Conservation (phyloP, 2,888 invertebrate species). For the Allacma fusca region DNA sequence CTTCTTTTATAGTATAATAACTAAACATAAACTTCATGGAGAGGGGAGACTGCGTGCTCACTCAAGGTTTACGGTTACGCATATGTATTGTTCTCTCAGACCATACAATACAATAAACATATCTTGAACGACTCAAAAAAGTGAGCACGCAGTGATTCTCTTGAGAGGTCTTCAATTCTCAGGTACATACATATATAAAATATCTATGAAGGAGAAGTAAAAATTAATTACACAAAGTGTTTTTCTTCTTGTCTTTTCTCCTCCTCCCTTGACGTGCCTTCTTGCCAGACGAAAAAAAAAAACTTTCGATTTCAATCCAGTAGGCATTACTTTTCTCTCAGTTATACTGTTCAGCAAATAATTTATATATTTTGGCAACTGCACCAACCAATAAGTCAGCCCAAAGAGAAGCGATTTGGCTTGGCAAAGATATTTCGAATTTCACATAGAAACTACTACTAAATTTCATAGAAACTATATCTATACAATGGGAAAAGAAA, state of each 20-base stretch:
- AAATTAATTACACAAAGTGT: conserved; percentile 28
- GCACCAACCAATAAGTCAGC: too few relatives aligned
- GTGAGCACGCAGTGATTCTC: neutral
- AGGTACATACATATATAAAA: too few relatives aligned
- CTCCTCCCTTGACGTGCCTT: too few relatives aligned
- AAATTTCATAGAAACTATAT: too few relatives aligned
- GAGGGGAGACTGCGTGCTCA: conserved; percentile 28
- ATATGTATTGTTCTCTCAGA: neutral
- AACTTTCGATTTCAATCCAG: conserved; percentile 30
- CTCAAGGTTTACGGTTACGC: conserved; percentile 40
- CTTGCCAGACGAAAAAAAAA: neutral
- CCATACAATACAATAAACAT: neutral
- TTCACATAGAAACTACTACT: too few relatives aligned
- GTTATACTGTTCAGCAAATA: neutral
- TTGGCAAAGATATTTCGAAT: too few relatives aligned
- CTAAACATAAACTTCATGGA: neutral
- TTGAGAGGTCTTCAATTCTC: too few relatives aligned
- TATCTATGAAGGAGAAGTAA: conserved; percentile 2
- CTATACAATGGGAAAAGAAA: too few relatives aligned
- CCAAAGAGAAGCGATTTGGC: too few relatives aligned
- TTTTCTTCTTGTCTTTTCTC: neutral
- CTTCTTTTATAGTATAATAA: neutral
- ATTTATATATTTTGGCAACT: neutral
- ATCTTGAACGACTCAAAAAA: neutral
- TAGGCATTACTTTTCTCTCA: neutral